Percentiles rank a stretch among this genome's conserved stretches.
Evolutionary conservation across 2,113 vertebrate genomes (phyloP).

Genomic region (Anhinga anhinga): DNA sequence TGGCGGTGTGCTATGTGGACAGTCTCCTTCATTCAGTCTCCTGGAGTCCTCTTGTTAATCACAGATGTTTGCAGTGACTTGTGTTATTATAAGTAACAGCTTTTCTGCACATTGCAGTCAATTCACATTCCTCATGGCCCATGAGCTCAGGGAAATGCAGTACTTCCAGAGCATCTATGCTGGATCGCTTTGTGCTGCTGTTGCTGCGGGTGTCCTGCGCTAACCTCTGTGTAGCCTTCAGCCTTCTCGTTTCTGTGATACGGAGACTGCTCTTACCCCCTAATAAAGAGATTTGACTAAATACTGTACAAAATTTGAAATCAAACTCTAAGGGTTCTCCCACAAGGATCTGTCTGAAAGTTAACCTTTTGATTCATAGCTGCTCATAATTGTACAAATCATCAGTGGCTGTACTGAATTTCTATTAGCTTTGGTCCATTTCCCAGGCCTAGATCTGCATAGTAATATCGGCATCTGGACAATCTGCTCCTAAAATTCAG

Average conservation of each 20-base stretch:
- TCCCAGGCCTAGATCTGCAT: neutral
- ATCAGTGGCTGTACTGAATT: neutral
- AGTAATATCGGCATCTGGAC: neutral
- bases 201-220: neutral
- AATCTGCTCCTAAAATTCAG: neutral
- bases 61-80: neutral
- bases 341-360: neutral
- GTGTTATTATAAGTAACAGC: neutral
- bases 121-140: neutral
- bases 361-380: neutral
- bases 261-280: neutral
- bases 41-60: neutral
- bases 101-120: neutral
- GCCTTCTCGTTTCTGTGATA: neutral
- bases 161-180: rapidly evolving
- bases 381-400: neutral
- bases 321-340: neutral
- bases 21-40: neutral
- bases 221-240: neutral
- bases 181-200: rapidly evolving
- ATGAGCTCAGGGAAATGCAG: neutral
- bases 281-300: neutral
- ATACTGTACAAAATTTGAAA: neutral
- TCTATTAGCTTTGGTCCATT: neutral
- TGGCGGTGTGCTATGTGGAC: neutral